Conservation (phyloP, 2,113 vertebrate species). For the Apus apus region DNA sequence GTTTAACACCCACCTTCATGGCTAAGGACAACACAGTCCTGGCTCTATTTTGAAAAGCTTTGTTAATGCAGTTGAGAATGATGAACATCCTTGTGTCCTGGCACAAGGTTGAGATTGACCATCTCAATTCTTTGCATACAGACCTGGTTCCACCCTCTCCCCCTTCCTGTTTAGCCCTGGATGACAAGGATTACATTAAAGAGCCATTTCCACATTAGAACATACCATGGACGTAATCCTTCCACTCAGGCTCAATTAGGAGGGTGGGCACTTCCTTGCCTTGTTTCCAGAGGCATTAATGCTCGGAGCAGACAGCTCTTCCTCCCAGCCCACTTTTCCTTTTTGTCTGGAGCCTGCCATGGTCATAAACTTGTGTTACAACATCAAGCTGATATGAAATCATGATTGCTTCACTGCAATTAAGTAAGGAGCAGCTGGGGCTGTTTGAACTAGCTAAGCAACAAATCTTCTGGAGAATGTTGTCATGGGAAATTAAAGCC, state of each 20-base stretch:
- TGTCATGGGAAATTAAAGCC: conserved; percentile 23
- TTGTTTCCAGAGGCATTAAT: not conserved
- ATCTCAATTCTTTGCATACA: not conserved
- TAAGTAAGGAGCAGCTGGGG: conserved; percentile 28
- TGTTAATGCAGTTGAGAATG: fast-evolving
- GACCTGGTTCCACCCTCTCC: not conserved
- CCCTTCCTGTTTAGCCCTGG: not conserved
- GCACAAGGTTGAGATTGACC: not conserved
- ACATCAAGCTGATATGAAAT: conserved; percentile 39
- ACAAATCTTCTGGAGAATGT: conserved; percentile 9
- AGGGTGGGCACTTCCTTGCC: not conserved
- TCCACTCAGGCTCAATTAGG: not conserved
- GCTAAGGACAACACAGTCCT: not conserved
- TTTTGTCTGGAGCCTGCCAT: not conserved
- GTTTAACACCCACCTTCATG: too few relatives aligned
- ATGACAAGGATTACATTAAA: not conserved
- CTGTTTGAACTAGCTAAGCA: not conserved
- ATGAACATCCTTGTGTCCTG: fast-evolving
- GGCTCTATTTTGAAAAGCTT: not conserved
- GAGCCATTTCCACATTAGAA: not conserved
- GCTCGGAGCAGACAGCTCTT: not conserved
- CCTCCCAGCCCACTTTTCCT: not conserved
- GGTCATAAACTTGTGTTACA: not conserved
- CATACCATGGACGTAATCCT: fast-evolving
- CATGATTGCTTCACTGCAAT: conserved; percentile 12